Evolutionary conservation across 1,140 invertebrate genomes (phyloP).

Genomic region (Eumaeus atala): DNA sequence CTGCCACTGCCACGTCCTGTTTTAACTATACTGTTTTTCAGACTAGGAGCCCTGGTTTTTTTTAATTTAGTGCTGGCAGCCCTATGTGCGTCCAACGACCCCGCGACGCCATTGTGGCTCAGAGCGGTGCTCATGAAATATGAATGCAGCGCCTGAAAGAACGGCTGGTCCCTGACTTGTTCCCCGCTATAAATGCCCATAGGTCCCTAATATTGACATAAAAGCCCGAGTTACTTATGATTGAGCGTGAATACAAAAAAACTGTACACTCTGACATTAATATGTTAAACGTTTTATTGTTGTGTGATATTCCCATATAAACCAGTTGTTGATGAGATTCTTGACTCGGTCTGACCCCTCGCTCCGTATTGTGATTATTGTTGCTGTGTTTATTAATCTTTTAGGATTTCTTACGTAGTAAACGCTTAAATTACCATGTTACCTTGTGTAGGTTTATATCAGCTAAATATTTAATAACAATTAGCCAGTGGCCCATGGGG

Average conservation of each 20-base stretch:
- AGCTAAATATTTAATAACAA: too few species aligned
- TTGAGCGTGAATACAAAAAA: conserved; percentile 6
- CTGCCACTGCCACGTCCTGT: too few species aligned
- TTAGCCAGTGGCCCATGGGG: too few species aligned
- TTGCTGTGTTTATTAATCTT: too few species aligned
- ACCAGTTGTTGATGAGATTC: neutral
- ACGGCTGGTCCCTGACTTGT: conserved; percentile 36
- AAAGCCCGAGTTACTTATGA: conserved; percentile 27
- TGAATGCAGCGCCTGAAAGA: conserved; percentile 61
- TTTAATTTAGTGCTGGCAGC: conserved; percentile 20
- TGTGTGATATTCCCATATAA: neutral
- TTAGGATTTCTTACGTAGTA: too few species aligned
- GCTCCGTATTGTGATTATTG: too few species aligned
- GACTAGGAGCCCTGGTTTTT: too few species aligned
- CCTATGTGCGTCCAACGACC: conserved; percentile 44
- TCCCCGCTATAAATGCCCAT: conserved; percentile 30
- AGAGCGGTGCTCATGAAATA: conserved; percentile 64
- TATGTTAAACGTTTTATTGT: conserved; percentile 7
- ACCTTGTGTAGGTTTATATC: too few species aligned
- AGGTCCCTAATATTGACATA: conserved; percentile 40
- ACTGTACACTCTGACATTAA: neutral
- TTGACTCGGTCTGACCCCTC: neutral
- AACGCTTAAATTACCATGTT: neutral
- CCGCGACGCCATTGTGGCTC: conserved; percentile 60
- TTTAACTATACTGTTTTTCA: too few species aligned